These are phyloP conservation scores for Gymnorhina tibicen DNA, from an alignment of 2,113 vertebrate genomes.

Conservation along the genomic window DNA sequence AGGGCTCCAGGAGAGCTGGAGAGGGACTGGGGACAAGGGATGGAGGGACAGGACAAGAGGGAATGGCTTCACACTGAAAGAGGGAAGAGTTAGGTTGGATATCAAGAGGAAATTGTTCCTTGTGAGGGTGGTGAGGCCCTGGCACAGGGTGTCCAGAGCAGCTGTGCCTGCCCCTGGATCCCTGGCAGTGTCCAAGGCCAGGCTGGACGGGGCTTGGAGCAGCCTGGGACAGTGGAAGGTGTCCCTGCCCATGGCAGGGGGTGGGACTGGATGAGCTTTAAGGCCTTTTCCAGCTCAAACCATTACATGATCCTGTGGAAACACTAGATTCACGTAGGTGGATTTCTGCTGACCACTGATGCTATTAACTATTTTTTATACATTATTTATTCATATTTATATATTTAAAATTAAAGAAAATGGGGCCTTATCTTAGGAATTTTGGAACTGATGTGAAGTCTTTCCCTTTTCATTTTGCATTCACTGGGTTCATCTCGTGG, in stretches of 20 bases:
- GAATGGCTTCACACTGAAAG: background rate
- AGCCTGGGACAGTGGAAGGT: background rate
- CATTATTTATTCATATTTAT: background rate
- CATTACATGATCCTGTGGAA: background rate
- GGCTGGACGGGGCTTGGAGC: background rate
- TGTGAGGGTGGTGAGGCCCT: rapidly evolving
- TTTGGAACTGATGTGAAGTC: background rate
- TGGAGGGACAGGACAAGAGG: too few species aligned
- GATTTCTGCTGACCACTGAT: background rate
- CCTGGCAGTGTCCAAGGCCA: background rate
- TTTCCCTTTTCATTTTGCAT: background rate
- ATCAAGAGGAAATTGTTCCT: background rate
- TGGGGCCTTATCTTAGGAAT: too few species aligned
- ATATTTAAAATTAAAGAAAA: background rate
- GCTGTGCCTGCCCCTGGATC: background rate
- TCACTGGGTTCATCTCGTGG: background rate
- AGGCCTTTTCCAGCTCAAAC: background rate
- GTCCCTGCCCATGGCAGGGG: background rate
- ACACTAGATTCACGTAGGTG: background rate
- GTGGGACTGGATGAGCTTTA: rapidly evolving
- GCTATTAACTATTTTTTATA: background rate
- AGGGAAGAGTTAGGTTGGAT: rapidly evolving
- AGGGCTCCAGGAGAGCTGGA: background rate
- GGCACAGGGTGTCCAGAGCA: background rate
- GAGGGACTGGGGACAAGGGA: background rate